These are phyloP conservation scores for Pelobates fuscus DNA, from an alignment of 2,113 vertebrate species.

Conservation along the genomic window DNA sequence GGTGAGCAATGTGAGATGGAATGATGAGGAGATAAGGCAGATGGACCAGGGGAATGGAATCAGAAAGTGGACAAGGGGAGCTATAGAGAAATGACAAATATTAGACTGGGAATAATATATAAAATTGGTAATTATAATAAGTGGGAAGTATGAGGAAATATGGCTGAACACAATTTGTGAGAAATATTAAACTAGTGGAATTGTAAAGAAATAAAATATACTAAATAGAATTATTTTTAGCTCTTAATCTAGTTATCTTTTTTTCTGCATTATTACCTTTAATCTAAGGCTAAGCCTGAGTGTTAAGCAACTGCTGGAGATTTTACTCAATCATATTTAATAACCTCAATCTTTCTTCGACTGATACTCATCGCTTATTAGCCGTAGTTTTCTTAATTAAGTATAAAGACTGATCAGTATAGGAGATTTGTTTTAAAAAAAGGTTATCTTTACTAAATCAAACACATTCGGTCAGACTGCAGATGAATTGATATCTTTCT, in stretches of 20 bases:
- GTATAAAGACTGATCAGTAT: constrained; percentile 43
- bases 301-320: not conserved
- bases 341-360: constrained; percentile 44
- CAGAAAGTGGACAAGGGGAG: too few species aligned
- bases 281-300: not conserved
- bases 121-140: too few species aligned
- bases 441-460: constrained; percentile 6
- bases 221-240: too few species aligned
- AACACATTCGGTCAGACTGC: not conserved
- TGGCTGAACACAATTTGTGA: too few species aligned
- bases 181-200: too few species aligned
- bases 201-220: too few species aligned
- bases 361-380: constrained; percentile 34
- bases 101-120: too few species aligned
- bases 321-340: constrained; percentile 52
- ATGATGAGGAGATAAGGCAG: too few species aligned
- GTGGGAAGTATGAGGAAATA: too few species aligned
- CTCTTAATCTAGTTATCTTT: not conserved
- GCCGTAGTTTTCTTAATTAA: constrained; percentile 56
- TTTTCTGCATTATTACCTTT: not conserved
- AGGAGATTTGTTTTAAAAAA: not conserved
- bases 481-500: not conserved
- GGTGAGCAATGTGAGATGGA: too few species aligned
- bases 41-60: too few species aligned
- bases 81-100: too few species aligned